Percentiles rank a stretch among this genome's conserved stretches.
Conservation (phyloP, 2,113 vertebrate genomes). For the Scomber scombrus region DNA sequence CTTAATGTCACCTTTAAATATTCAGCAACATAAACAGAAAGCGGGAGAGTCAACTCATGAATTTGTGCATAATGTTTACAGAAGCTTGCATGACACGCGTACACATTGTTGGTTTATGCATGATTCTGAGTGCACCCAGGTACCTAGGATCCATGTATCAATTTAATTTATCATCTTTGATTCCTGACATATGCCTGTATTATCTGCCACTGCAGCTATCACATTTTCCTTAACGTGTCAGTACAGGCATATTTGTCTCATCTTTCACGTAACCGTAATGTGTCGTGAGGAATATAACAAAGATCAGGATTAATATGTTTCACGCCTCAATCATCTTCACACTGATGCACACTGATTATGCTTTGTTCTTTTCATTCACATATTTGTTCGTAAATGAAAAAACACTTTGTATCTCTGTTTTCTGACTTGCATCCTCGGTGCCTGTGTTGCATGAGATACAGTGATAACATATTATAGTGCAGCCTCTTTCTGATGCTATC, state of each 20-base stretch:
- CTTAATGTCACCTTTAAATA: constrained; percentile 53
- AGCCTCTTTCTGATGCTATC: constrained; percentile 35
- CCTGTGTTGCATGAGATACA: constrained; percentile 15
- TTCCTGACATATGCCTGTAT: no score
- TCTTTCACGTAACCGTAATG: background rate
- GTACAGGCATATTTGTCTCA: background rate
- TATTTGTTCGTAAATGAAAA: background rate
- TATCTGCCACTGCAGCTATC: background rate
- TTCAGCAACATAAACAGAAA: constrained; percentile 7
- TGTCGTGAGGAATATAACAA: background rate
- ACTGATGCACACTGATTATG: background rate
- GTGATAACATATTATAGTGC: constrained; percentile 1
- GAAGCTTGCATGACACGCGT: constrained; percentile 20
- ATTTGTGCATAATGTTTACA: constrained; percentile 30
- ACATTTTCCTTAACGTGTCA: background rate
- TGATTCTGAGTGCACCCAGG: background rate
- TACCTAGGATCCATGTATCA: background rate
- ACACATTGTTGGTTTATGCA: constrained; percentile 2
- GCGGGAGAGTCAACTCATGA: background rate
- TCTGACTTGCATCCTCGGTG: background rate
- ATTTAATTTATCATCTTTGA: no score
- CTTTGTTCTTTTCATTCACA: background rate
- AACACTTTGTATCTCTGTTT: constrained; percentile 37
- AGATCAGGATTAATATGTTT: no score
- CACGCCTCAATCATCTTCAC: background rate